Percentiles rank a stretch among this genome's conserved stretches.
Evolutionary conservation across 2,888 invertebrate species (phyloP).

Genomic region (Tachina grossa): DNA sequence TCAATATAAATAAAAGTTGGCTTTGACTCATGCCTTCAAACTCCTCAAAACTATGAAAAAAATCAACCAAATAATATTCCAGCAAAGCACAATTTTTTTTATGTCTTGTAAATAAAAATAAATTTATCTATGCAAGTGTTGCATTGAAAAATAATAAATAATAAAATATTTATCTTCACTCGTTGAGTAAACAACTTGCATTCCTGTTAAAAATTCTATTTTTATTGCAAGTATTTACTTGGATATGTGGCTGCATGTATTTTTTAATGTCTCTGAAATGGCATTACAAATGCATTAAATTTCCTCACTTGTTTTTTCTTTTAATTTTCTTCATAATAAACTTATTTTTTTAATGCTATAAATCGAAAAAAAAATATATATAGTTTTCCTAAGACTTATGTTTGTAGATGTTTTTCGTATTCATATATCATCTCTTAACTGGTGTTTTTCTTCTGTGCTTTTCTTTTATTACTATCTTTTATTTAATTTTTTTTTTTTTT

Average conservation of each 20-base stretch:
- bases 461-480: too few relatives aligned
- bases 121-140: neutral
- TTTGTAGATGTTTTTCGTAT: neutral
- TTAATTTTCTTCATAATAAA: conserved; percentile 64
- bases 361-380: neutral
- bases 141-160: conserved; percentile 46
- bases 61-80: too few relatives aligned
- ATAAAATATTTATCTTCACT: conserved; percentile 48
- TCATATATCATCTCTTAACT: conserved; percentile 53
- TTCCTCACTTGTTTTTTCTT: conserved; percentile 45
- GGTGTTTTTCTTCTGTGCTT: neutral
- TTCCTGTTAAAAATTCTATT: conserved; percentile 17
- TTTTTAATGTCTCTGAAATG: conserved; percentile 31
- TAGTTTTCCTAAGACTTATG: neutral
- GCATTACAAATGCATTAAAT: conserved; percentile 71
- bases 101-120: neutral
- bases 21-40: too few relatives aligned
- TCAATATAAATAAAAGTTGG: too few relatives aligned
- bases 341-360: conserved; percentile 24
- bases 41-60: neutral
- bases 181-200: conserved; percentile 20
- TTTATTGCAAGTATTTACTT: neutral
- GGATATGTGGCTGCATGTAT: neutral
- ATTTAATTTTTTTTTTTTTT: neutral
- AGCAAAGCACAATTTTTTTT: neutral